These are phyloP conservation scores for Rhingia campestris DNA, from an alignment of 2,888 invertebrate species.

Conservation along the genomic window DNA sequence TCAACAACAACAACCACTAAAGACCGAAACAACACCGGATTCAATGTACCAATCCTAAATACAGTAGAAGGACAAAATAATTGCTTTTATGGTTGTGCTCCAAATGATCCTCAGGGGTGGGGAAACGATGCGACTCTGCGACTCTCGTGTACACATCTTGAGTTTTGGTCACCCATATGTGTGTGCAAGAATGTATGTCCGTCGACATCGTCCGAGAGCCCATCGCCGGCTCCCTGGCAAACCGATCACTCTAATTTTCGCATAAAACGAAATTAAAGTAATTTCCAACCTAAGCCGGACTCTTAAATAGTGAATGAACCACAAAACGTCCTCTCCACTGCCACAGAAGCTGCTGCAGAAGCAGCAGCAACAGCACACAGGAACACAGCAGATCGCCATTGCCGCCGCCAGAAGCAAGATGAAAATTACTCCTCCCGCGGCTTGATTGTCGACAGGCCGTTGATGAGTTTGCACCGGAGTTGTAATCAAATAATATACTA, in stretches of 20 bases:
- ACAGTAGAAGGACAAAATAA: conserved; percentile 68
- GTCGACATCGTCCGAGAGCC: not conserved
- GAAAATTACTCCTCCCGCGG: conserved; percentile 76
- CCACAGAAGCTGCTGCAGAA: conserved; percentile 23
- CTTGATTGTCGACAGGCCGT: conserved; percentile 77
- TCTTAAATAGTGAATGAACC: conserved; percentile 73
- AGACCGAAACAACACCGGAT: conserved; percentile 53
- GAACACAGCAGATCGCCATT: conserved; percentile 13
- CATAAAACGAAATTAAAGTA: conserved; percentile 74
- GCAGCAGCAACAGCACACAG: conserved; percentile 1
- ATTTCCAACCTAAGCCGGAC: conserved; percentile 68
- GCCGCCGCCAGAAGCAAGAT: conserved; percentile 62
- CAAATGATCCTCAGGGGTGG: conserved; percentile 50
- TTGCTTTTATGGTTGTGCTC: conserved; percentile 69
- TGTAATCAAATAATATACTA: conserved; percentile 73
- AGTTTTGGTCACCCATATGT: conserved; percentile 37
- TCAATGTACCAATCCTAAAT: conserved; percentile 58
- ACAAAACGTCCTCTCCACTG: conserved; percentile 56
- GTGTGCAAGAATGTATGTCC: conserved; percentile 44
- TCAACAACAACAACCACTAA: conserved; percentile 15
- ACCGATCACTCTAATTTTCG: conserved; percentile 75
- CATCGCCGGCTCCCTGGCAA: conserved; percentile 31
- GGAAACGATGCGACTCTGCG: not conserved
- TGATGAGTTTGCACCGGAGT: conserved; percentile 74
- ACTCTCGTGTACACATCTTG: conserved; percentile 5